A percentile compares a stretch with the other conserved stretches of the same genome.
Conservation (phyloP, 2,113 vertebrate species). For the Regulus satrapa region DNA sequence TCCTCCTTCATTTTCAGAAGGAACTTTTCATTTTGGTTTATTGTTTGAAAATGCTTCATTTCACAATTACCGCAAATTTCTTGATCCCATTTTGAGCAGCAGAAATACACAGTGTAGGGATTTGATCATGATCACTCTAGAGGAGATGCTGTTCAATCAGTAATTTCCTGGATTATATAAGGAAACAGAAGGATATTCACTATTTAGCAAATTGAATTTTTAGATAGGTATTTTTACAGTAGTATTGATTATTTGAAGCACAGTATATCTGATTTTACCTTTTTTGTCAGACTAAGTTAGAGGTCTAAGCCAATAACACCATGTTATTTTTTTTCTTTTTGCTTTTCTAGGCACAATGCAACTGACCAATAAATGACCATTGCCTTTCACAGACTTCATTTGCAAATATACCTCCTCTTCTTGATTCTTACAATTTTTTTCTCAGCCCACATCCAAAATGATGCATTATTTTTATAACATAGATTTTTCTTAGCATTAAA, state of each 20-base stretch:
- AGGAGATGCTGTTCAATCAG: background rate
- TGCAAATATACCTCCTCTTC: background rate
- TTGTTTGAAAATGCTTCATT: background rate
- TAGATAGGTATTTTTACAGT: background rate
- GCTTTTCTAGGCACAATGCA: background rate
- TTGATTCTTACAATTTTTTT: background rate
- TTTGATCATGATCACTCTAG: background rate
- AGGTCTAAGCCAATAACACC: background rate
- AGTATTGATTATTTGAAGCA: background rate
- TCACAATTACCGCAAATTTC: background rate
- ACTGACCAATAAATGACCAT: background rate
- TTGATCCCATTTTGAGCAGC: background rate
- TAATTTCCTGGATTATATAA: background rate
- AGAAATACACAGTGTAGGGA: background rate
- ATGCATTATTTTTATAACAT: background rate
- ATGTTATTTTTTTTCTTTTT: background rate
- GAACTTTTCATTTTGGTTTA: background rate
- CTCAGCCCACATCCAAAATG: rapidly evolving
- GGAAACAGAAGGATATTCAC: background rate
- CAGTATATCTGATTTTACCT: background rate
- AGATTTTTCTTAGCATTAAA: background rate
- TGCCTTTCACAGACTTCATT: background rate
- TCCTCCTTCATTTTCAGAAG: background rate
- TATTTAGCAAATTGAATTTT: background rate
- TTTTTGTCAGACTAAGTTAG: background rate